Evolutionary conservation across 2,113 vertebrate genomes (phyloP), one percentile per base, ranked within the genome.

Genomic region (Siniperca knerii): DNA sequence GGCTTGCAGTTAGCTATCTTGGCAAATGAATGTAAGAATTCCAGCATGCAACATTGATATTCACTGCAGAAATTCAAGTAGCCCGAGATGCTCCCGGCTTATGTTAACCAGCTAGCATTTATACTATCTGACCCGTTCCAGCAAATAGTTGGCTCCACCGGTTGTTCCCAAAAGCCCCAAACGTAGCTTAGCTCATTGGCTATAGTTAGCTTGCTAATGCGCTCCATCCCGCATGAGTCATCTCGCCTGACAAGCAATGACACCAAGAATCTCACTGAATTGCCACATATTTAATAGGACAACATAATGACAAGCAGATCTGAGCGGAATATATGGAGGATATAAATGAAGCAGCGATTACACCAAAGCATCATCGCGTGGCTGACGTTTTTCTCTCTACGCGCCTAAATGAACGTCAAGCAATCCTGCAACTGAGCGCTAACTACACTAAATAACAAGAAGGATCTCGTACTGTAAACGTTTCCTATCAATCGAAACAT

Each of bases 331-430:
- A 37, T 16, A 69, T 0, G 2, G 0, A 6, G 1, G 13, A 16
- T 52, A 4, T 2, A 40, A 15, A 60, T 4, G 20, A 16, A 57
- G 20, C n/a, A 13, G 7, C 2, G 2, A 15, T 29, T 11, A 54
- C 12, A 60, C 6, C 13, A 33, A 57, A 80, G 65, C 74, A 57
- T 71, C 21, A 77, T 62, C 55, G 61, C 21, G 37, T 8, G 33
- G 1, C 72, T 81, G n/a, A 61, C 68, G 58, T 58, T 65, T 73
- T 61, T 62, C 64, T 62, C 21, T 83, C 87, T 92, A 75, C 93
- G 90, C 94, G 93, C 94, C 93, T 84, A 94, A 94, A 93, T 74
- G 74, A 81, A 80, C 82, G 69, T 8, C 52, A 60, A 61, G 60
- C 72, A 37, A 33, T 1, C 60, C 55, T 25, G 44, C 79, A 81